A percentile compares a stretch with the other conserved stretches of the same genome.
Conservation (phyloP, 2,797 vertebrate genomes). For the Tenualosa thibaudeaui region DNA sequence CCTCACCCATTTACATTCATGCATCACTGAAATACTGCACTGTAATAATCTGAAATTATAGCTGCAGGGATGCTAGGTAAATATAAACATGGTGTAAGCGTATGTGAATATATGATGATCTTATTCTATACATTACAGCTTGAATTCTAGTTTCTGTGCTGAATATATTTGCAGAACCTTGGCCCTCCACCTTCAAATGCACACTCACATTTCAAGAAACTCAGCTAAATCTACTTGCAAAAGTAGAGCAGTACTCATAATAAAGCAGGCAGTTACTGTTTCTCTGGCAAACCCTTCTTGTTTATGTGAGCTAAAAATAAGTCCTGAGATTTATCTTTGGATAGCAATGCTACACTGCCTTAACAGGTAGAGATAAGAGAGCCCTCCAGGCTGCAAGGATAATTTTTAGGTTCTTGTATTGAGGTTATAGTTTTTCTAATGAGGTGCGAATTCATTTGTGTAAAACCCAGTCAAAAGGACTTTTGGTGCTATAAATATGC, state of each 20-base stretch:
- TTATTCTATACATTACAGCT: neutral
- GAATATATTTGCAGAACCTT: neutral
- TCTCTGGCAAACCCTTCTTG: neutral
- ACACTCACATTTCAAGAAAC: neutral
- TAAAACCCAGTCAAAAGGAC: neutral
- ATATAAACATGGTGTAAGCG: neutral
- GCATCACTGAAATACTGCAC: neutral
- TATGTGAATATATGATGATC: neutral
- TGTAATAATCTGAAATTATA: neutral
- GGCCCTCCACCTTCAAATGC: neutral
- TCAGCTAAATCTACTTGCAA: neutral
- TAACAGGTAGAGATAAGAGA: neutral
- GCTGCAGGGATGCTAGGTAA: neutral
- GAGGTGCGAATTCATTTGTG: neutral
- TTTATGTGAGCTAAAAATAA: constrained; percentile 31
- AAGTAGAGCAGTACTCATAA: constrained; percentile 3
- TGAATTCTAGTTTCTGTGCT: neutral
- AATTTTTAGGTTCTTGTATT: neutral
- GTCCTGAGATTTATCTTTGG: constrained; percentile 19
- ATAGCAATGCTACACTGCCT: neutral
- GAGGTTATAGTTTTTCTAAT: constrained; percentile 13
- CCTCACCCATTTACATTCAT: neutral
- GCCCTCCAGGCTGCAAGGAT: neutral
- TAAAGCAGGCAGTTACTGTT: constrained; percentile 21
- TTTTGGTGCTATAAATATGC: constrained; percentile 9